Percentiles rank a stretch among this genome's conserved stretches.
These are phyloP conservation scores for Exocentrus adspersus DNA, from an alignment of 2,888 invertebrate species.

Conservation along the genomic window DNA sequence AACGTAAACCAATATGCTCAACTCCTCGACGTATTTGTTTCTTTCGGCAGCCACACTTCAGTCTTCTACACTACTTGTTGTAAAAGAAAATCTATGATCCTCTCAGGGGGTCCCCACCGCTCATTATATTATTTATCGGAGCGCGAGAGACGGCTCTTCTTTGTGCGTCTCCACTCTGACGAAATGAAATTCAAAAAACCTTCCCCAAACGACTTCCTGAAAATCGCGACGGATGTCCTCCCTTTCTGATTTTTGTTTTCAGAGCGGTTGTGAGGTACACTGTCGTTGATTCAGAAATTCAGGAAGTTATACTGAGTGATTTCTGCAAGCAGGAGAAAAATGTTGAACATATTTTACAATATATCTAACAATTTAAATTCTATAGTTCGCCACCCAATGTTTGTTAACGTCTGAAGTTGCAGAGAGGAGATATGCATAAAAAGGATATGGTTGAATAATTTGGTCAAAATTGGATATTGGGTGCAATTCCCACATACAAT, in stretches of 20 bases:
- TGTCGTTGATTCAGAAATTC: neutral
- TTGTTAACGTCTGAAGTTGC: too few relatives aligned
- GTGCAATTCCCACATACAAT: too few relatives aligned
- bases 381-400: too few relatives aligned
- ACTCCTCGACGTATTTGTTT: neutral
- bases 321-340: too few relatives aligned
- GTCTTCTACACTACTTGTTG: neutral
- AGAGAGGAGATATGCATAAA: too few relatives aligned
- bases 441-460: too few relatives aligned
- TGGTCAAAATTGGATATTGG: too few relatives aligned
- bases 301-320: neutral
- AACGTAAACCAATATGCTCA: neutral
- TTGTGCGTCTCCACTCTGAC: constrained; percentile 24
- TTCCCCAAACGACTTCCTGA: constrained; percentile 3
- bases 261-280: too few relatives aligned
- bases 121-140: constrained; percentile 41
- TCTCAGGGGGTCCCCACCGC: constrained; percentile 20
- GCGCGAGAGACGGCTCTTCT: constrained; percentile 30
- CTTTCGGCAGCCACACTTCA: neutral
- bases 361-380: too few relatives aligned
- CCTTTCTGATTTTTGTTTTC: too few relatives aligned
- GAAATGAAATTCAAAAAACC: constrained; percentile 8
- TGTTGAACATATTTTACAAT: too few relatives aligned
- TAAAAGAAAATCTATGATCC: constrained; percentile 6
- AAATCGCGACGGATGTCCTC: neutral